Percentiles rank a stretch among this genome's conserved stretches.
Evolutionary conservation across 2,888 invertebrate species (phyloP).

Genomic region (Choreutis nemorana): DNA sequence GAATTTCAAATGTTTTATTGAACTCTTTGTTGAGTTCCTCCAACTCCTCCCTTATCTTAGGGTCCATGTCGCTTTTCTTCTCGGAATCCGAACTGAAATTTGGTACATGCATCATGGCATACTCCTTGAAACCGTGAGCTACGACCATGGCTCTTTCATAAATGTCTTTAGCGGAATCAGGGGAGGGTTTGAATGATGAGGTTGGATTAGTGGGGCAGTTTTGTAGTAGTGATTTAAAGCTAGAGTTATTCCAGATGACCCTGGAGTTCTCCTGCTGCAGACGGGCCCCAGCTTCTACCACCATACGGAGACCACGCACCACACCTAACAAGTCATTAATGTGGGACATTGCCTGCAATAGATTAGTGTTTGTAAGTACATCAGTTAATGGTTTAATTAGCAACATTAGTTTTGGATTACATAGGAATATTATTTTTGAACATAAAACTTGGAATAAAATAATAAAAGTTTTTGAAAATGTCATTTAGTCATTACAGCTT

Average conservation of each 20-base stretch:
- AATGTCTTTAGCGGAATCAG: conserved; percentile 41
- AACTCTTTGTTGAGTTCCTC: conserved; percentile 54
- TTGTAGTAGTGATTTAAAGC: conserved; percentile 58
- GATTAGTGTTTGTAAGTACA: conserved; percentile 17
- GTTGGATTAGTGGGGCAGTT: conserved; percentile 37
- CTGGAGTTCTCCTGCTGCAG: conserved; percentile 70
- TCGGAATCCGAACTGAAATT: conserved; percentile 26
- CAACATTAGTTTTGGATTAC: too few species aligned
- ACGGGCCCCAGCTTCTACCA: conserved; percentile 71
- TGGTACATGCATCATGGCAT: conserved; percentile 45
- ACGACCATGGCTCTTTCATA: conserved; percentile 74
- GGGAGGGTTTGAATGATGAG: conserved; percentile 25
- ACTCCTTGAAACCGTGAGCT: conserved; percentile 73
- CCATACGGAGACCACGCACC: conserved; percentile 73
- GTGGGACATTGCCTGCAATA: conserved; percentile 62
- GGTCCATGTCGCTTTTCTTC: conserved; percentile 26
- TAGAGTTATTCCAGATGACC: conserved; percentile 75
- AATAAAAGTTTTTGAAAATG: too few species aligned
- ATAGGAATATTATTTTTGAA: too few species aligned
- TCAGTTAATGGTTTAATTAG: conserved; percentile 15
- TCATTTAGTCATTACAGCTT: too few species aligned
- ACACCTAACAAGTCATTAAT: conserved; percentile 72
- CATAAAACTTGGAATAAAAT: too few species aligned
- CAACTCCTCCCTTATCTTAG: conserved; percentile 36
- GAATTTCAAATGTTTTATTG: conserved; percentile 44